Conservation (phyloP, 1,140 invertebrate genomes). For the Atopsyche davidsoni region DNA sequence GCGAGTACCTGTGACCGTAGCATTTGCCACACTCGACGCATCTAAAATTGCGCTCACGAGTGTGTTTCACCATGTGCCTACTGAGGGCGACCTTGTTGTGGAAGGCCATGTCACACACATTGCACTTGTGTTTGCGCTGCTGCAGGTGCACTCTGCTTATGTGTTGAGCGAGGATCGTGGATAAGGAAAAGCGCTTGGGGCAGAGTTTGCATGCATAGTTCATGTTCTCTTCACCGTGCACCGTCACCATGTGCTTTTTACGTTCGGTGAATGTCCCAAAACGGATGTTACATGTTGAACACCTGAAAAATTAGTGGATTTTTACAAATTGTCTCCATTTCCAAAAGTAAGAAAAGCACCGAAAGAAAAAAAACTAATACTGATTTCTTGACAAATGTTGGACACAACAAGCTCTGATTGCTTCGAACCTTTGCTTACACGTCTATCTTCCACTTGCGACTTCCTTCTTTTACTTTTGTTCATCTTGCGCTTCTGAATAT, state of each 20-base stretch:
- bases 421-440: too few relatives aligned
- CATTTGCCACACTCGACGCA: conserved; percentile 52
- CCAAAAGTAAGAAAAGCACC: too few relatives aligned
- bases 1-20: conserved; percentile 61
- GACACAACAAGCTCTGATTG: too few relatives aligned
- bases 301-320: too few relatives aligned
- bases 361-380: too few relatives aligned
- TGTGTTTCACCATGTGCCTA: conserved; percentile 62
- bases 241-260: conserved; percentile 29
- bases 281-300: too few relatives aligned
- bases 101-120: conserved; percentile 59
- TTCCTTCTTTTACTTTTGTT: too few relatives aligned
- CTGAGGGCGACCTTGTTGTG: conserved; percentile 64
- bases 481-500: too few relatives aligned
- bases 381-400: conserved; percentile 8
- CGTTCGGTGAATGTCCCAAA: neutral
- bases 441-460: too few relatives aligned
- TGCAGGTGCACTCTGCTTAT: conserved; percentile 48
- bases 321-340: too few relatives aligned
- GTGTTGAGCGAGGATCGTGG: conserved; percentile 42
- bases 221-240: conserved; percentile 34
- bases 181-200: conserved; percentile 36
- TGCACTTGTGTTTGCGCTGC: conserved; percentile 47
- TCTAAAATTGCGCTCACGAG: conserved; percentile 52
- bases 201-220: conserved; percentile 38